Base-by-base conservation (phyloP, 1,140 invertebrate genomes). In the Pseudomyrmex flavicornis region DNA sequence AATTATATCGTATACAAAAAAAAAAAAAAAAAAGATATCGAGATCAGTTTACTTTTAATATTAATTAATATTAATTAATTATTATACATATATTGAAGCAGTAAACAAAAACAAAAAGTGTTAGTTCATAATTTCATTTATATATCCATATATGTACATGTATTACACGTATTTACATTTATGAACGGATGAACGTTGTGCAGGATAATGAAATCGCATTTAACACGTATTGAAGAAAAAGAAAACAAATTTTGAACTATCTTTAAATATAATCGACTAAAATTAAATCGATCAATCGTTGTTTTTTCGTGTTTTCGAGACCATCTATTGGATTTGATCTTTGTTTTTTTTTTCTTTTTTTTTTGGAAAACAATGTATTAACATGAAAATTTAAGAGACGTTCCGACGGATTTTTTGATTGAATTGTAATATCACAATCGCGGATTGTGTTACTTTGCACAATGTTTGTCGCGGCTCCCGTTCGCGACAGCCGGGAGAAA, bases 51-150 rank as follows among this genome's bases (percentile, higher is more conserved):
- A 90, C 88, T 92, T 92, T 90, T 92, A 90, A 92, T 91, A 89
- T 87, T 89, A 35, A 90, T 90, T 91, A 91, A 88, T 89, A 88
- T 82, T 69, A 35, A 82, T 84, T 83, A 89, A 83, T 52, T 74
- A 79, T 89, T 52, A 35, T 35, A 35, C 35, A 35, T 35, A 35
- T 84, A 73, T 66, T 56, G 58, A 73, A 52, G 46, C 54, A 82
- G 88, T 91, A 88, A 85, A 86, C 68, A 82, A 90, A 35, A 74
- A 89, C 12, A 73, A 90, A 66, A 90, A 26, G 26, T 90, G 89
- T 92, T 92, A 92, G 89, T 91, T 92, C 90, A 91, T 92, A 89
- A 90, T 89, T 88, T 90, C 86, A 90, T 82, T 91, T 91, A 87
- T 90, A 77, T 85, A 69, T 82, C 77, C 50, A 35, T 84, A 58